Conservation (phyloP, 2,888 invertebrate species). For the Agriopis marginaria region DNA sequence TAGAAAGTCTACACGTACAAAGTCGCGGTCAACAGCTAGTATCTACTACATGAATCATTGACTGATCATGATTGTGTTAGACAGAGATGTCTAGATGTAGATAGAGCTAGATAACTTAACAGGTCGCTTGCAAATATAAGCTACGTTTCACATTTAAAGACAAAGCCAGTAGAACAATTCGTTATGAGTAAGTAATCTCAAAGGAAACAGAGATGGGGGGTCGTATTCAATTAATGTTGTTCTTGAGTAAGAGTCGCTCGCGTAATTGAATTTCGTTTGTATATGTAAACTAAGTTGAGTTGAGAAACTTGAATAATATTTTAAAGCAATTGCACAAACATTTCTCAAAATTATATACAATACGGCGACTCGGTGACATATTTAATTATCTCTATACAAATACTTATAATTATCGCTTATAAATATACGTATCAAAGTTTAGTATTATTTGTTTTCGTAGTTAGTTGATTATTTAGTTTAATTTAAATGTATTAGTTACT, state of each 20-base stretch:
- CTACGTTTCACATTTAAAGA: constrained; percentile 21
- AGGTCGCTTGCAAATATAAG: constrained; percentile 9
- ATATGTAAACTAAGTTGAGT: constrained; percentile 27
- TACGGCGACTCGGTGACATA: not conserved
- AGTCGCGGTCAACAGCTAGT: no score
- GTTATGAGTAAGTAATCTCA: constrained; percentile 42
- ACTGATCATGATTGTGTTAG: no score
- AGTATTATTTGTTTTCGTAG: no score
- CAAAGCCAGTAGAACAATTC: constrained; percentile 16
- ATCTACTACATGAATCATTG: no score
- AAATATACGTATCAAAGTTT: not conserved
- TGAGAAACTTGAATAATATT: constrained; percentile 19
- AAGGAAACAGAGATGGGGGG: constrained; percentile 36
- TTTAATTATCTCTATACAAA: not conserved
- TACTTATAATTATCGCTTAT: not conserved
- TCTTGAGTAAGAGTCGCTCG: constrained; percentile 32
- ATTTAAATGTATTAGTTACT: no score
- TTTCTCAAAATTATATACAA: not conserved
- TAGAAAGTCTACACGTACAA: no score
- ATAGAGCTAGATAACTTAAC: not conserved
- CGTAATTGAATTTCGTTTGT: constrained; percentile 45
- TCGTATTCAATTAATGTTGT: constrained; percentile 48
- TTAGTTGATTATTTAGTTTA: no score
- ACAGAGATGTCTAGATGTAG: not conserved
- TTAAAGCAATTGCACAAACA: constrained; percentile 1